Evolutionary conservation across 2,113 vertebrate species (phyloP), one percentile per base, ranked within the genome.

Genomic region (Meles meles): DNA sequence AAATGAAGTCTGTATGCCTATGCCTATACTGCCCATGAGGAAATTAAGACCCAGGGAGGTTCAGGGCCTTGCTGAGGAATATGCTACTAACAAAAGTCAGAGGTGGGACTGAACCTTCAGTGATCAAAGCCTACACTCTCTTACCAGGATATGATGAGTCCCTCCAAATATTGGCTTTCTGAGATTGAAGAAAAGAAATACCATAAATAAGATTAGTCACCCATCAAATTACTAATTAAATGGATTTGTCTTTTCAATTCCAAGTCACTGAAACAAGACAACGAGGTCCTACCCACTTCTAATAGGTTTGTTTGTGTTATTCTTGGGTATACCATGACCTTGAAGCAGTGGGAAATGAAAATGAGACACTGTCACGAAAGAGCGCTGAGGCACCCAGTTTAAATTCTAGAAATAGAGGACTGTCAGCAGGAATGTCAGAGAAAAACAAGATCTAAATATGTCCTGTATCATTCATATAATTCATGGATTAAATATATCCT

Each of bases 201-300:
- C 57, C 42, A 72, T 76, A 61, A 69, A 15, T 14, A 82, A 88
- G 52, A 82, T 96, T 18, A 92, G 52, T 57, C 72, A 55, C 8
- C 71, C 65, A 96, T 47, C 59, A 76, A 94, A 88, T 82, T 82
- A 85, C 37, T 96, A 91, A 77, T 88, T 87, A 92, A 93, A 39
- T 90, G 34, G 11, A 88, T 94, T 86, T 14, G 12, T 77, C 71
- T 88, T 90, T 94, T 90, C 37, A 18, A 79, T 49, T 85, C 72
- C n/a, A 83, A 81, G 59, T 11, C 67, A 76, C 9, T 59, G 55
- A 88, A 59, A 83, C 7, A 7, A 67, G 37, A 89, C 69, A 74
- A 42, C 15, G 18, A 81, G 17, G 12, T 29, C 29, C 44, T 74
- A 15, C 9, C 57, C n/a, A 49, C n/a, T 85, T 79, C 44, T 89